Conservation (phyloP, 1,140 invertebrate genomes). For the Agrypnia vestita region DNA sequence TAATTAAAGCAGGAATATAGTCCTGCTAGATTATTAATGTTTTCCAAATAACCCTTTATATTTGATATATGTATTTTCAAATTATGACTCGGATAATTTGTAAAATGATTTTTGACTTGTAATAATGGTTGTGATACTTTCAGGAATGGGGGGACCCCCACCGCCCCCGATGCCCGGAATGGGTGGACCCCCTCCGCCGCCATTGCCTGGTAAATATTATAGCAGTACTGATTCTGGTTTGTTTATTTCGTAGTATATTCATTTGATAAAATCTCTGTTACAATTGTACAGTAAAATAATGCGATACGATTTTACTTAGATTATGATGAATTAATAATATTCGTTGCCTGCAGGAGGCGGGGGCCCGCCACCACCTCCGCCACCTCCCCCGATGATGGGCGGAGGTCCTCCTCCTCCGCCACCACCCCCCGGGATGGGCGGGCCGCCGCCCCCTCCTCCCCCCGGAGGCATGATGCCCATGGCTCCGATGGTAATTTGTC, state of each 20-base stretch:
- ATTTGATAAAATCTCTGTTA: too few relatives aligned
- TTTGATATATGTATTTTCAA: too few relatives aligned
- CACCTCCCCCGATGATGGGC: conserved; percentile 64
- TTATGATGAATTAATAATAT: neutral
- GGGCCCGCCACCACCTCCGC: conserved; percentile 61
- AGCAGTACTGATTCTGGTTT: too few relatives aligned
- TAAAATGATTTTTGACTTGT: too few relatives aligned
- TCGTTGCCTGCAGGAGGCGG: conserved; percentile 62
- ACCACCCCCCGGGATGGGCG: conserved; percentile 62
- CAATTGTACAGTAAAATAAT: too few relatives aligned
- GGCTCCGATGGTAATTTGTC: conserved; percentile 45
- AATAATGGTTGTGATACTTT: neutral
- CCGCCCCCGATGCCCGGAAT: conserved; percentile 67
- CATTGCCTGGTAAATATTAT: conserved; percentile 63
- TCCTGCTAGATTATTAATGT: too few relatives aligned
- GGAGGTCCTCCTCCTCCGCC: conserved; percentile 68
- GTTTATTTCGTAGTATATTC: too few relatives aligned
- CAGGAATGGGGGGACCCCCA: conserved; percentile 64
- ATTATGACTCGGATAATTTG: too few relatives aligned
- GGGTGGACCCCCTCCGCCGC: conserved; percentile 67
- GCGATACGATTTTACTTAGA: neutral
- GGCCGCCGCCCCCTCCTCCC: conserved; percentile 54
- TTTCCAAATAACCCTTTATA: too few relatives aligned
- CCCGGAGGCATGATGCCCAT: conserved; percentile 38
- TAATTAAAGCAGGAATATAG: too few relatives aligned